Evolutionary conservation across 2,113 vertebrate genomes (phyloP).

Genomic region (Entomyzon cyanotis): DNA sequence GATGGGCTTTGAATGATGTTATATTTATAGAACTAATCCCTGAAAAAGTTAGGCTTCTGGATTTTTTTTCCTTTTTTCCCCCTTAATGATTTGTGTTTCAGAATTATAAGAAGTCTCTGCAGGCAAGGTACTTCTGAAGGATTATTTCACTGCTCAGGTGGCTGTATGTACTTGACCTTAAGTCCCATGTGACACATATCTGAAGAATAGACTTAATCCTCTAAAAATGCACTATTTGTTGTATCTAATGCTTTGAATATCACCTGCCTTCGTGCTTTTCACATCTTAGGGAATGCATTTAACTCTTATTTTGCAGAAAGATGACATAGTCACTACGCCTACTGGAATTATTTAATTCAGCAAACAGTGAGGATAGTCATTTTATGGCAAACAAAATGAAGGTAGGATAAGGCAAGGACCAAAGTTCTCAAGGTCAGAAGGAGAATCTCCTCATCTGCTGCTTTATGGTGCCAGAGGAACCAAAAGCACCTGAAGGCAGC

Average conservation of each 20-base stretch:
- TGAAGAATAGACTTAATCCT: conserved; percentile 39
- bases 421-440: neutral
- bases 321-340: neutral
- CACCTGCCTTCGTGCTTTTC: neutral
- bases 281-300: neutral
- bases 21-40: neutral
- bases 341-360: neutral
- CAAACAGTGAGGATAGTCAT: neutral
- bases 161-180: conserved; percentile 16
- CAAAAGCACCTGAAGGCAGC: neutral
- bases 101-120: neutral
- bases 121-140: neutral
- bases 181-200: neutral
- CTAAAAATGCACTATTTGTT: conserved; percentile 12
- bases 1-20: neutral
- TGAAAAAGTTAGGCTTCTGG: neutral
- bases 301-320: neutral
- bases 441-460: neutral
- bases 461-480: neutral
- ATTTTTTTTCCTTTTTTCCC: neutral
- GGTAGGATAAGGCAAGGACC: neutral
- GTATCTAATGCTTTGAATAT: neutral
- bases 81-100: neutral
- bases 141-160: conserved; percentile 21
- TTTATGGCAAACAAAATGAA: neutral